These are phyloP conservation scores for Falco novaeseelandiae DNA, from an alignment of 2,797 vertebrate species.

Conservation along the genomic window DNA sequence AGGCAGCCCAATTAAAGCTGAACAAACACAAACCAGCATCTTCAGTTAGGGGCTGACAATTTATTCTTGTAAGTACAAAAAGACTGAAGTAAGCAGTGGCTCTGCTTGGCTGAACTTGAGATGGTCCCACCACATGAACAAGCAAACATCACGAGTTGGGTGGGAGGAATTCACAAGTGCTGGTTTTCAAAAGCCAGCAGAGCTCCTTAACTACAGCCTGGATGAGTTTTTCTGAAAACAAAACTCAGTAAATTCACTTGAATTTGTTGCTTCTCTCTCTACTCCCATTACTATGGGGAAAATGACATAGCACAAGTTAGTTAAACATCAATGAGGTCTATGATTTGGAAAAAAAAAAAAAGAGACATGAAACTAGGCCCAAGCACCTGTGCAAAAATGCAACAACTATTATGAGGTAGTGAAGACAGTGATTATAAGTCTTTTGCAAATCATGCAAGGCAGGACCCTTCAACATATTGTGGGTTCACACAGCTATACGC, in stretches of 20 bases:
- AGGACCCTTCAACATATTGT: not conserved
- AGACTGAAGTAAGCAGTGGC: not conserved
- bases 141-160: not conserved
- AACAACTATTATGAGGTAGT: not conserved
- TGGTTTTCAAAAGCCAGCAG: not conserved
- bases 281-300: not conserved
- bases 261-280: not conserved
- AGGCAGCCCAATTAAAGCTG: slow-evolving; percentile 77
- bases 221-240: not conserved
- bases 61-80: not conserved
- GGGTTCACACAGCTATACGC: not conserved
- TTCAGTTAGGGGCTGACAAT: not conserved
- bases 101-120: not conserved
- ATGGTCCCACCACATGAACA: not conserved
- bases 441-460: not conserved
- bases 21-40: not conserved
- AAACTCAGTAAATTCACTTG: not conserved
- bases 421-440: not conserved
- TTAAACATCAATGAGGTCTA: not conserved
- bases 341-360: not conserved
- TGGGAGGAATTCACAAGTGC: not conserved
- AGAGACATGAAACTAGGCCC: not conserved
- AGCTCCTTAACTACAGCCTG: not conserved
- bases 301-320: not conserved
- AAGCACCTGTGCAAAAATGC: not conserved